phyloP scores from a whole-genome alignment of 2,888 invertebrate species.

The Ectropis crepuscularia region DNA sequence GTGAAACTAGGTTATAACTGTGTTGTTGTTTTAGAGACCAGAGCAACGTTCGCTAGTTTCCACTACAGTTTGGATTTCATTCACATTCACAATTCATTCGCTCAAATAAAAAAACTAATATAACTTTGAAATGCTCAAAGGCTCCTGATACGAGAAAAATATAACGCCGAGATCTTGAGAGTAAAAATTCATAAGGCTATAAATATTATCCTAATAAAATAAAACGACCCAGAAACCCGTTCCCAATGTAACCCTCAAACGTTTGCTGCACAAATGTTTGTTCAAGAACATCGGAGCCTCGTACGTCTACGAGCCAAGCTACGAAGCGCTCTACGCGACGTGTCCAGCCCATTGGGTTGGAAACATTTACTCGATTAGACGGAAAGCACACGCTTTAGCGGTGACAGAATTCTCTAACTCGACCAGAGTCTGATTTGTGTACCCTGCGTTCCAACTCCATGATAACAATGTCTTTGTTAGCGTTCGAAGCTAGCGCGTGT shows the following conservation, averaged over 20 bases:
- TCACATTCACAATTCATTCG: too few relatives aligned
- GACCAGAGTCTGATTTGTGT: slow-evolving; percentile 57
- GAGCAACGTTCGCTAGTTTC: too few relatives aligned
- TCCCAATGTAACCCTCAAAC: slow-evolving; percentile 48
- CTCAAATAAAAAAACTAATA: too few relatives aligned
- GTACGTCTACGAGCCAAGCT: slow-evolving; percentile 52
- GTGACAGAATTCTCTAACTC: slow-evolving; percentile 64
- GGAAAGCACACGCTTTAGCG: slow-evolving; percentile 76
- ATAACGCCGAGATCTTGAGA: too few relatives aligned
- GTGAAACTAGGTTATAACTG: too few relatives aligned
- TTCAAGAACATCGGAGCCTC: slow-evolving; percentile 55
- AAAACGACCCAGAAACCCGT: slow-evolving; percentile 45
- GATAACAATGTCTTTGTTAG: slow-evolving; percentile 40
- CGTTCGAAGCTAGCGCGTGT: slow-evolving; percentile 21
- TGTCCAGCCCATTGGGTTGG: slow-evolving; percentile 70
- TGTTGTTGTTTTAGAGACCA: too few relatives aligned
- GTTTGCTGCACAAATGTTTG: slow-evolving; percentile 65
- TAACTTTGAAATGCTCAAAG: too few relatives aligned
- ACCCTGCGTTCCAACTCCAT: slow-evolving; percentile 44
- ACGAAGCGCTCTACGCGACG: slow-evolving; percentile 66
- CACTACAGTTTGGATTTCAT: too few relatives aligned
- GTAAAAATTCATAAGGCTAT: neutral
- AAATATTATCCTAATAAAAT: slow-evolving; percentile 32
- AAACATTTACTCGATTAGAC: slow-evolving; percentile 79
- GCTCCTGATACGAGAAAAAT: too few relatives aligned